A percentile compares a stretch with the other conserved stretches of the same genome.
These are phyloP conservation scores for Etia nguti DNA, from an alignment of 2,113 vertebrate genomes.

Conservation along the genomic window DNA sequence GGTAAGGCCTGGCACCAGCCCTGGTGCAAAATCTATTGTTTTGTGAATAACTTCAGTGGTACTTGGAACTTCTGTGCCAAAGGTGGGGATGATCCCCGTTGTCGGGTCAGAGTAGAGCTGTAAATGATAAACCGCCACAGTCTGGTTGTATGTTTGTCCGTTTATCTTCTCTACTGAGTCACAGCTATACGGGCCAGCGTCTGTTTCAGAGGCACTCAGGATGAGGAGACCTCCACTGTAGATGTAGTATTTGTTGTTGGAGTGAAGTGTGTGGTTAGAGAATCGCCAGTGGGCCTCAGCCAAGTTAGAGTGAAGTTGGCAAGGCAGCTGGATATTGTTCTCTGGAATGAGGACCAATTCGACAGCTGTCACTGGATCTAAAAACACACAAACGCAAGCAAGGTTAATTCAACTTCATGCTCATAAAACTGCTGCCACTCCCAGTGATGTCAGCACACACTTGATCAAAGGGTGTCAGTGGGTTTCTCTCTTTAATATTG, in stretches of 20 bases:
- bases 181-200: slow-evolving; percentile 64
- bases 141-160: slow-evolving; percentile 31
- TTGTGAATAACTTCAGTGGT: background rate
- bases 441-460: background rate
- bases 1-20: rapidly evolving
- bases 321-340: slow-evolving; percentile 58
- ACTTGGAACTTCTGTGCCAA: background rate
- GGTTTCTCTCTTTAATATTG: background rate
- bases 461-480: background rate
- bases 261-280: slow-evolving; percentile 19
- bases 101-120: background rate
- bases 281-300: slow-evolving; percentile 64
- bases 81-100: background rate
- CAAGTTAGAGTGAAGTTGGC: slow-evolving; percentile 66
- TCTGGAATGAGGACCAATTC: slow-evolving; percentile 34
- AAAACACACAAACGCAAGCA: slow-evolving; percentile 16
- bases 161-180: slow-evolving; percentile 50
- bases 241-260: slow-evolving; percentile 57
- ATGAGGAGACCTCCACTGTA: slow-evolving; percentile 57
- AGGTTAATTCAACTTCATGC: background rate
- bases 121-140: slow-evolving; percentile 49
- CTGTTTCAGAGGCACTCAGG: slow-evolving; percentile 36
- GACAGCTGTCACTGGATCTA: slow-evolving; percentile 42
- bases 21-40: background rate
- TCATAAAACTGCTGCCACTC: background rate